Evolutionary conservation across 2,797 vertebrate species (phyloP), one percentile per base, ranked within the genome.

Genomic region (Coranthus polyacanthus): DNA sequence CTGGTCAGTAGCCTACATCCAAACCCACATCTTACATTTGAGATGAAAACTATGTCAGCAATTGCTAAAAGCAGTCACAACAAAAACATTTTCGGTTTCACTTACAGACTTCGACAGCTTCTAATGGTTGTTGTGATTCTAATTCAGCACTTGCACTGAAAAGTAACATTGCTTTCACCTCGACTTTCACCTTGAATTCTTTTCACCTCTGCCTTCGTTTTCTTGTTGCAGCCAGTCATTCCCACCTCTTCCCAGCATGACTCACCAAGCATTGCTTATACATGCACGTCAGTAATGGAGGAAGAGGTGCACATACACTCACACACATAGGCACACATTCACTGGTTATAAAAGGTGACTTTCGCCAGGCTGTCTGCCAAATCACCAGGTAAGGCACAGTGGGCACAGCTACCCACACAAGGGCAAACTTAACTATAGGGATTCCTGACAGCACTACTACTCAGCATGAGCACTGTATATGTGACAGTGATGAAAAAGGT

Each of bases 321-420:
- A 4, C 29, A 15, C 45, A 54, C 18, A 5, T 39, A 41, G 2
- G 12, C 32, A 44, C 57, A 47, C 43, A 44, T 26, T 39, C 36
- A 11, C 52, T 46, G 38, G 24, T 51, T 44, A 37, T 21, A 38
- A 47, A 78, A 84, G 68, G 78, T 79, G 78, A 80, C 81, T 78
- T 81, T 80, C 45, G 49, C 39, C 43, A 26, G 37, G 59, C 59
- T 20, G 15, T 58, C 60, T 12, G 18, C 64, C 72, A 75, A 85
- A 67, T 63, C 20, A 32, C 53, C 49, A 47, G 24, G 46, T 42
- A 12, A 61, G 38, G 32, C 20, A 41, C 29, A 26, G 49, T 24
- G 45, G 69, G 60, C 53, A 59, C 52, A 51, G 64, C 54, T 15
- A 1, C 58, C 4, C 0, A 3, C 55, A 75, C 61, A 68, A 44